Base-by-base conservation (phyloP, 2,888 invertebrate genomes). In the Microchrysa polita region DNA sequence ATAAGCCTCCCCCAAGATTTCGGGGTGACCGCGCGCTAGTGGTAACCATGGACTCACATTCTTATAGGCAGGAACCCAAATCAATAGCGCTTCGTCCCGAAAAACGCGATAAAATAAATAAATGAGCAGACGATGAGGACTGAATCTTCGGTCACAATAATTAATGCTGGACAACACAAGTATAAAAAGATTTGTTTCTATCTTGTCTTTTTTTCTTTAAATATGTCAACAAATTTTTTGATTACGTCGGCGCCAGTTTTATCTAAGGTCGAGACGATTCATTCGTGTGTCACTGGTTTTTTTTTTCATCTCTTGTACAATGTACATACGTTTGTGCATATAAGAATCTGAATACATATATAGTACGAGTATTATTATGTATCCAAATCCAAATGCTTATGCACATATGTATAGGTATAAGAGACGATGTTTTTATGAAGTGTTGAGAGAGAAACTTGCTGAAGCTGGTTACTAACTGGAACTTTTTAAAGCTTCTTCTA, bases 261-360 rank as follows among this genome's bases (percentile, higher is more conserved):
- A 83, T 83, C 83, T 83, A 83, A 83, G 82, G 82, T 81, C 82
- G 84, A 84, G 83, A 84, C 84, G 82, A 82, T 82, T 83, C 57
- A 57, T 60, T 72, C 48, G 60, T 69, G 69, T 69, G 69, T 69
- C 69, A 55, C 20, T 55, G 5, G 52, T 10, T 53, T 52, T 57
- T 14, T 65, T 69, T 69, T 57, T 34, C n/a, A n/a, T n/a, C n/a
- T n/a, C n/a, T n/a, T n/a, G n/a, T n/a, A n/a, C n/a, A n/a, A n/a
- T n/a, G n/a, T 53, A 53, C 16, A 14, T 44, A n/a, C n/a, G n/a
- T n/a, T n/a, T n/a, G n/a, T n/a, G n/a, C 34, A 12, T 22, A 7
- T 12, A 23, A 14, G 34, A 9, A 61, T 61, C 34, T 61, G 12
- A 53, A 53, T 53, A 53, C 16, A 12, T 42, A 42, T 42, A 42